Conservation (phyloP, 37 sponge, comb jelly and placozoan species). For the Ianthella basta region DNA sequence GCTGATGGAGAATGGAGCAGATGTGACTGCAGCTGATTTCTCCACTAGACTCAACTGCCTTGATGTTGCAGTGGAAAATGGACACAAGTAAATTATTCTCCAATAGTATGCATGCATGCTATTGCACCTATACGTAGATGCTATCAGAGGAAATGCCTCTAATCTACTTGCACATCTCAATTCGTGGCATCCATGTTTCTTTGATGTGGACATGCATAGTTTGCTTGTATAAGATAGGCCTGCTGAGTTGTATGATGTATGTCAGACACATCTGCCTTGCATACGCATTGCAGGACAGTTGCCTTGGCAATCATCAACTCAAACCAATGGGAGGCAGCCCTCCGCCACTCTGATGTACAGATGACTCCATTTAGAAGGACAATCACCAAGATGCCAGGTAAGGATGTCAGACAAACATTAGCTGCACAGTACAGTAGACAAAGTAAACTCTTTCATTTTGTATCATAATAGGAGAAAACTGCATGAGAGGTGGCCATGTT, state of each 20-base stretch:
- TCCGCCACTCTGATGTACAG: slow-evolving; percentile 49
- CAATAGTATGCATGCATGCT: background rate
- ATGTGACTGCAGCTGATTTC: slow-evolving; percentile 32
- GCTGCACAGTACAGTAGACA: no score
- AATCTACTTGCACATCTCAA: no score
- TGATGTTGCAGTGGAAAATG: slow-evolving; percentile 91
- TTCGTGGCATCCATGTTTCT: no score
- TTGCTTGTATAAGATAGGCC: no score
- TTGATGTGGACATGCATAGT: no score
- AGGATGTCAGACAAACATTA: no score
- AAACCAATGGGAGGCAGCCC: slow-evolving; percentile 64
- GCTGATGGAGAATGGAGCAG: slow-evolving; percentile 67
- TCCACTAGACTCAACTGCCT: slow-evolving; percentile 61
- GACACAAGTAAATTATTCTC: slow-evolving; percentile 55
- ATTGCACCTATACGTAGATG: background rate
- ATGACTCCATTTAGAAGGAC: slow-evolving; percentile 83
- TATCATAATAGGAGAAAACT: no score
- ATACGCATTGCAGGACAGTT: slow-evolving; percentile 59
- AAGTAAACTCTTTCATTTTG: no score
- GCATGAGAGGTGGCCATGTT: no score
- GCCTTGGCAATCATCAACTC: slow-evolving; percentile 71
- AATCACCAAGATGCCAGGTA: slow-evolving; percentile 87
- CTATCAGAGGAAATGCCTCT: no score
- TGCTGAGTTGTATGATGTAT: no score
- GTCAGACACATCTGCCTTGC: background rate